These are phyloP conservation scores for Eurystomus glaucurus DNA, from an alignment of 2,797 vertebrate species.

Conservation along the genomic window DNA sequence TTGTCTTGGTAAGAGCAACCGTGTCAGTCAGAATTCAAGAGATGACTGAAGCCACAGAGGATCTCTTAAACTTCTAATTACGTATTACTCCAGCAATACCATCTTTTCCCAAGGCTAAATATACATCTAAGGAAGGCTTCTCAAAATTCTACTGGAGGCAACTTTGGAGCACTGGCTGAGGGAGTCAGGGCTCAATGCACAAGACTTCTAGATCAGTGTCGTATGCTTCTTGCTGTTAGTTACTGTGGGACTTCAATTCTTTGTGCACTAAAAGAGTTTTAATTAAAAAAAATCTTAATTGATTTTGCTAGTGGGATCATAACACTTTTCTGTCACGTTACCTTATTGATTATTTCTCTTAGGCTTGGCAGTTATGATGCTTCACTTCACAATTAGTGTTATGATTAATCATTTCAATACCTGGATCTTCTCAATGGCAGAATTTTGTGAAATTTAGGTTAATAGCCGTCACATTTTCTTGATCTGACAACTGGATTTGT, in stretches of 20 bases:
- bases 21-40: not conserved
- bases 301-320: not conserved
- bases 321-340: not conserved
- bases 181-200: not conserved
- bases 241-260: not conserved
- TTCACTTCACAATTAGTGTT: not conserved
- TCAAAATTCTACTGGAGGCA: not conserved
- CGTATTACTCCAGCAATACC: rapidly evolving
- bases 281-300: not conserved
- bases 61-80: not conserved
- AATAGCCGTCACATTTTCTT: not conserved
- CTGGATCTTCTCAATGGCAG: not conserved
- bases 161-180: not conserved
- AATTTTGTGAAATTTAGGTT: not conserved
- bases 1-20: not conserved
- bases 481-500: not conserved
- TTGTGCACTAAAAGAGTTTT: not conserved
- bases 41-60: not conserved
- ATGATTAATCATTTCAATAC: not conserved
- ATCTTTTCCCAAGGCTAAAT: not conserved
- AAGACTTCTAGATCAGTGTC: not conserved
- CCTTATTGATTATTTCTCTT: not conserved
- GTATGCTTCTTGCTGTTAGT: not conserved
- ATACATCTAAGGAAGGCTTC: not conserved
- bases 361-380: not conserved